A percentile compares a stretch with the other conserved stretches of the same genome.
Conservation (phyloP, 2,797 vertebrate genomes). For the Parauchenoglanis ngamensis region DNA sequence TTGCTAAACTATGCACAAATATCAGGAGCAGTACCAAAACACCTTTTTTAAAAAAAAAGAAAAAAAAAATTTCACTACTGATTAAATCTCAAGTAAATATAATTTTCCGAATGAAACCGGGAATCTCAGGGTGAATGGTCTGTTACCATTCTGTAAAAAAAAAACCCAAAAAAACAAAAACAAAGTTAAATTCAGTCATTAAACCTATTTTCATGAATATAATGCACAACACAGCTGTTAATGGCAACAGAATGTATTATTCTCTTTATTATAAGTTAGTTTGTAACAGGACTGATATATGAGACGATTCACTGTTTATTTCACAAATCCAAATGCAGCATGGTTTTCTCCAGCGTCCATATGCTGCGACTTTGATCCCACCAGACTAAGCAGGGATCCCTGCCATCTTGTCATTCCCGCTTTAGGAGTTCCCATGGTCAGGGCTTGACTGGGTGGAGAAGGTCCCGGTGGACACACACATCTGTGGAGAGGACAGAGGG, state of each 20-base stretch:
- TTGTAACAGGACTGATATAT: not conserved
- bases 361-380: not conserved
- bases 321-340: not conserved
- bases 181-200: not conserved
- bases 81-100: not conserved
- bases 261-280: not conserved
- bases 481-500: conserved; percentile 67
- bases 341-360: not conserved
- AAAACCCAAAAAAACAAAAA: too few relatives aligned
- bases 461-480: conserved; percentile 60
- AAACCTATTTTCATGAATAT: not conserved
- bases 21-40: not conserved
- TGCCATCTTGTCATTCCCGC: not conserved
- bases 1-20: not conserved
- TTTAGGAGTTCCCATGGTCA: conserved; percentile 27
- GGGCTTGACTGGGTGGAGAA: conserved; percentile 21
- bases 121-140: not conserved
- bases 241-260: not conserved
- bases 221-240: not conserved
- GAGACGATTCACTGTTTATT: not conserved
- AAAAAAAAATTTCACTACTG: not conserved
- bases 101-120: not conserved
- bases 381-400: not conserved
- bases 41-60: too few relatives aligned
- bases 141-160: not conserved